Conservation (phyloP, 1,140 invertebrate species). For the Parasteatoda tepidariorum region DNA sequence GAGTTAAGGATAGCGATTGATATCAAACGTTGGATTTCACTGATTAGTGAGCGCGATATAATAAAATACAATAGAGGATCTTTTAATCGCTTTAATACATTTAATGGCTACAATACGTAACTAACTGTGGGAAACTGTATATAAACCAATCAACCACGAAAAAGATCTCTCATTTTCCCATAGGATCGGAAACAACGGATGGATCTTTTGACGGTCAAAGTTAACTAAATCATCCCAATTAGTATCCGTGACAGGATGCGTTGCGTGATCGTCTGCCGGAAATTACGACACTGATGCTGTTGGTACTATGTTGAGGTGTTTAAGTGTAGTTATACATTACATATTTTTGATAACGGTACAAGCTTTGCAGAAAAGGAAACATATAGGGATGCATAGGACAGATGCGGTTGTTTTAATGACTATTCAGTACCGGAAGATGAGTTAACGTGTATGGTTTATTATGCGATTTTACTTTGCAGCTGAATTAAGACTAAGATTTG, state of each 20-base stretch:
- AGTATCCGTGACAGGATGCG: slow-evolving; percentile 51
- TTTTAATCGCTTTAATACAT: slow-evolving; percentile 11
- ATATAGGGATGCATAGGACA: neutral
- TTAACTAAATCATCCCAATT: slow-evolving; percentile 40
- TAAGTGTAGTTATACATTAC: too few species aligned
- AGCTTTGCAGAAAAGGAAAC: neutral
- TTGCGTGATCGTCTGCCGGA: slow-evolving; percentile 51
- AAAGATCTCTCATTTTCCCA: slow-evolving; percentile 41
- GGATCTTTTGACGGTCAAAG: slow-evolving; percentile 7
- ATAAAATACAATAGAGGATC: neutral
- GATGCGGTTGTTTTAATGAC: neutral
- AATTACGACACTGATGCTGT: slow-evolving; percentile 54
- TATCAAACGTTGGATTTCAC: too few species aligned
- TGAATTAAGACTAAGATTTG: too few species aligned
- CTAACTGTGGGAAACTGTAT: slow-evolving; percentile 28
- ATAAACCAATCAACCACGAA: slow-evolving; percentile 25
- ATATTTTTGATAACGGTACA: too few species aligned
- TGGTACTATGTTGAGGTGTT: too few species aligned
- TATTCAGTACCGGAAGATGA: neutral
- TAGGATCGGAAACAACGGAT: slow-evolving; percentile 42
- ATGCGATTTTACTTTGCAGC: too few species aligned
- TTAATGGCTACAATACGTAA: neutral
- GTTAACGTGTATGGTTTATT: too few species aligned
- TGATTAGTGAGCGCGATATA: neutral
- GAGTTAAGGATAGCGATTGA: too few species aligned